Evolutionary conservation across 2,113 vertebrate genomes (phyloP), one percentile per base, ranked within the genome.

Genomic region (Speoplatyrhinus poulsoni): DNA sequence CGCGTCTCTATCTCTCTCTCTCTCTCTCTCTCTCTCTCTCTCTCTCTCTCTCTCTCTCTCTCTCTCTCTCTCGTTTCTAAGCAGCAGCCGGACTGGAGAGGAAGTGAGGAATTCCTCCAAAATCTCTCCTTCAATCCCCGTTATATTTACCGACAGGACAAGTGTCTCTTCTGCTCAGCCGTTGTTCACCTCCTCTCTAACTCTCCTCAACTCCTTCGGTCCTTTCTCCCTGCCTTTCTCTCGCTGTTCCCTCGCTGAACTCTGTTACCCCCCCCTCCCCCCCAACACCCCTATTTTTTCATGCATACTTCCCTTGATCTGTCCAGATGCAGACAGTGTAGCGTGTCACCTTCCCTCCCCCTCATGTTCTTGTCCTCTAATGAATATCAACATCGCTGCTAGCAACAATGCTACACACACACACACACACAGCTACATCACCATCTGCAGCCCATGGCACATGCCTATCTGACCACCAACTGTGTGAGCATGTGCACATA

Each of bases 261-360:
- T 79, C 75, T 72, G 65, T 6, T 72, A 59, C 47, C 75, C 84
- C 86, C 83, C 84, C 73, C 85, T 70, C 69, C 76, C 69, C 59
- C 33, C 50, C 56, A 12, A 70, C 67, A 62, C 48, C 68, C 64
- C 61, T 41, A 33, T 17, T 46, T 72, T 66, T 57, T 79, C 63
- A 69, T 79, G 79, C 79, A 85, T 58, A 74, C 82, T 80, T 41
- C 26, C 48, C 73, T 65, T 62, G 83, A 62, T 80, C 69, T 69
- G 65, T 79, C 85, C 86, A 88, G 83, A 82, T 88, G 85, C 78
- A 85, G 73, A 65, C 67, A 71, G 82, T 71, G 81, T 75, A 66
- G 60, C 82, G 73, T 86, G 79, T 79, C 83, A 70, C 48, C 58
- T 73, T 66, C 69, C 59, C 72, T 59, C 76, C 56, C 36, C 46